These are phyloP conservation scores for Tolmerus cingulatus DNA, from an alignment of 2,888 invertebrate species.

Conservation along the genomic window DNA sequence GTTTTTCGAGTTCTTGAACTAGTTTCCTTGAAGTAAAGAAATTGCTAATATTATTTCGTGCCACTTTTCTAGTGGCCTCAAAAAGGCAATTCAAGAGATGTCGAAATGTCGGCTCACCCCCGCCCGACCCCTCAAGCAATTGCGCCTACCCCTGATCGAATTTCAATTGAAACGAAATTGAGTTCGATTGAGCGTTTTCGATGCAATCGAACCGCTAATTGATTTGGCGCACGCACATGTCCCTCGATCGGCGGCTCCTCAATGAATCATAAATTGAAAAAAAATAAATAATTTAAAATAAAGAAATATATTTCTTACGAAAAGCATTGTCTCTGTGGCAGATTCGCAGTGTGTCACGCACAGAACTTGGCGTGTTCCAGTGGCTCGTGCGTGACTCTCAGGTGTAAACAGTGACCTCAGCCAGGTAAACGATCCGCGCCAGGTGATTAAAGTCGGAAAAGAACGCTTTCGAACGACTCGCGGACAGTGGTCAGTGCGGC, in stretches of 20 bases:
- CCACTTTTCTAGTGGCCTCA: neutral
- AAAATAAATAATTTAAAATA: no score
- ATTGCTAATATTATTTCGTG: neutral
- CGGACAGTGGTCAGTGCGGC: neutral
- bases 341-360: neutral
- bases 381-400: neutral
- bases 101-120: neutral
- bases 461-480: neutral
- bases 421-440: neutral
- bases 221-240: neutral
- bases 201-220: neutral
- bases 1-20: neutral
- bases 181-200: neutral
- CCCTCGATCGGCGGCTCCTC: neutral
- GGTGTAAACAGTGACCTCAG: slow-evolving; percentile 12
- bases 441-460: neutral
- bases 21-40: neutral
- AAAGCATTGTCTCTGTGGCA: neutral
- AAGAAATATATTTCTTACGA: neutral
- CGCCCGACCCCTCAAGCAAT: neutral
- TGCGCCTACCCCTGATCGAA: neutral
- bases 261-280: neutral
- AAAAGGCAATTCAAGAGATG: neutral
- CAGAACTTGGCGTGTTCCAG: neutral
- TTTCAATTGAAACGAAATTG: neutral